Evolutionary conservation across 2,113 vertebrate genomes (phyloP).

Genomic region (Sciurus niger): DNA sequence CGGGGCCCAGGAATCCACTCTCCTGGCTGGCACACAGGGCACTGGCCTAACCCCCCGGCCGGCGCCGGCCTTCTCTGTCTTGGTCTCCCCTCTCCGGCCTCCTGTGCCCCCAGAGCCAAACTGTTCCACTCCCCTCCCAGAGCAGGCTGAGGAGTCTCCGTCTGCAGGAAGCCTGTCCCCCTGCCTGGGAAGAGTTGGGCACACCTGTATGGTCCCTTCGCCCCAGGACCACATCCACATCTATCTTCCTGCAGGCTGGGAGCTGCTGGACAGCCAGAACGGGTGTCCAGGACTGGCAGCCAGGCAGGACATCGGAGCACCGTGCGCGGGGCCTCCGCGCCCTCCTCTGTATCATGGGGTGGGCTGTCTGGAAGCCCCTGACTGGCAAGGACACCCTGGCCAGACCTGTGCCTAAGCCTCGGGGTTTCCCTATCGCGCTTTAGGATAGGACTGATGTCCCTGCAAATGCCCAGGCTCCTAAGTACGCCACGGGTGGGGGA

Average conservation of each 20-base stretch:
- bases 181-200: background rate
- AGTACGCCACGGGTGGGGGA: background rate
- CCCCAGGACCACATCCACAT: rapidly evolving
- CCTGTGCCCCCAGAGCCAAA: background rate
- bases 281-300: no score
- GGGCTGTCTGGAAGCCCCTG: background rate
- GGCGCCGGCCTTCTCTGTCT: background rate
- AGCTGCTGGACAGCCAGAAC: background rate
- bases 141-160: background rate
- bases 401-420: background rate
- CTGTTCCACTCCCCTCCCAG: background rate
- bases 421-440: background rate
- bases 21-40: background rate
- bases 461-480: background rate
- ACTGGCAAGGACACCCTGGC: background rate
- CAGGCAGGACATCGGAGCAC: background rate
- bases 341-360: background rate
- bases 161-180: background rate
- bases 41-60: background rate
- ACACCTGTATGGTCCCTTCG: background rate
- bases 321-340: background rate
- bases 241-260: background rate
- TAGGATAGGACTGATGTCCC: background rate
- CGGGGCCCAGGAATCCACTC: background rate
- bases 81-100: background rate